phyloP scores from a whole-genome alignment of 2,797 vertebrate genomes.

The Ataeniobius toweri region DNA sequence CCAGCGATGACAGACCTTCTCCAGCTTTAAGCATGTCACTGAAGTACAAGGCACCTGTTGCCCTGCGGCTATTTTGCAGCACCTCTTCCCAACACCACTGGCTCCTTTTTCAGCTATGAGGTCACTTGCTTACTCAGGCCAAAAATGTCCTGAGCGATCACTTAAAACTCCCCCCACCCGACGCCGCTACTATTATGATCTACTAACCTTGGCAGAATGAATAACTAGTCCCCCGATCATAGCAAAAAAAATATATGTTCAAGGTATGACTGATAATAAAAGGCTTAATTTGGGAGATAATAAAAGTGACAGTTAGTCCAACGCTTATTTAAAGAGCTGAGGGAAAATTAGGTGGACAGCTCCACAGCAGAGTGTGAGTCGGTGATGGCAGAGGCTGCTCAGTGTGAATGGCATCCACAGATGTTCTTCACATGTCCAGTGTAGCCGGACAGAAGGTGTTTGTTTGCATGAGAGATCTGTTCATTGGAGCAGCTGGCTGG shows the following conservation, averaged over 20 bases:
- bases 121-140: constrained; percentile 64
- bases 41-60: constrained; percentile 78
- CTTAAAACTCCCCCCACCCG: constrained; percentile 30
- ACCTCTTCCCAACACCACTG: constrained; percentile 39
- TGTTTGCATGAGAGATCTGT: constrained; percentile 55
- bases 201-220: background rate
- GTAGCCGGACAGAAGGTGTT: constrained; percentile 38
- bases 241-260: background rate
- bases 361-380: constrained; percentile 52
- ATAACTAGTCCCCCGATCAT: constrained; percentile 34
- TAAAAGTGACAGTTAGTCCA: constrained; percentile 11
- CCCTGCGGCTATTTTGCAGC: constrained; percentile 37
- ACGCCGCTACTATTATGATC: constrained; percentile 14
- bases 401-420: constrained; percentile 71
- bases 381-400: constrained; percentile 42
- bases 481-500: constrained; percentile 45
- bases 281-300: background rate
- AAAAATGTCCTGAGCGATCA: constrained; percentile 51
- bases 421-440: constrained; percentile 68
- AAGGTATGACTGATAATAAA: constrained; percentile 5
- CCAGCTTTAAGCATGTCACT: constrained; percentile 68
- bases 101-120: constrained; percentile 66
- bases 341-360: constrained; percentile 25
- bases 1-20: constrained; percentile 72
- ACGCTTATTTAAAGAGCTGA: constrained; percentile 26